Conservation (phyloP, 2,113 vertebrate genomes). For the Zonotrichia leucophrys region DNA sequence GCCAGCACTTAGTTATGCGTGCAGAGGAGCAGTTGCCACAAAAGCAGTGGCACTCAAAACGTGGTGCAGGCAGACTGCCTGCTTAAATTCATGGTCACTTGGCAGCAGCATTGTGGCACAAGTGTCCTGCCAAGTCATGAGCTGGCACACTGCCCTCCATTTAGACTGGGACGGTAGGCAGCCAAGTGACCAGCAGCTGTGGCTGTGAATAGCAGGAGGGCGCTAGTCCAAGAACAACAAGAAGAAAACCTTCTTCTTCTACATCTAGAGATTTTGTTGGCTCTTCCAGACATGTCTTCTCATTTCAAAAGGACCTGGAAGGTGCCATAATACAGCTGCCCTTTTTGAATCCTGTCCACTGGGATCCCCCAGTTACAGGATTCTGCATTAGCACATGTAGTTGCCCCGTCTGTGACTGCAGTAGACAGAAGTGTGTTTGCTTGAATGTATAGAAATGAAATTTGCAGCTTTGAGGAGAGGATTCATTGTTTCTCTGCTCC, state of each 20-base stretch:
- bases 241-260: constrained; percentile 21
- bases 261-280: not conserved
- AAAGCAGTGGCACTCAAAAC: constrained; percentile 13
- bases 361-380: not conserved
- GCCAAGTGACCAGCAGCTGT: constrained; percentile 74
- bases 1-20: not conserved
- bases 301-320: not conserved
- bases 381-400: not conserved
- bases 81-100: constrained; percentile 15
- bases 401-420: not conserved
- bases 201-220: constrained; percentile 58
- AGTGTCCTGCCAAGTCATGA: constrained; percentile 51
- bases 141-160: constrained; percentile 65
- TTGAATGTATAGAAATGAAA: not conserved
- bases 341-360: not conserved
- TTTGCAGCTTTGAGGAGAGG: not conserved
- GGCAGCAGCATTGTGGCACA: constrained; percentile 49
- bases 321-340: not conserved
- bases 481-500: not conserved
- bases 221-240: constrained; percentile 43
- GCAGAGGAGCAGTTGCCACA: not conserved
- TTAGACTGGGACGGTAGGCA: constrained; percentile 57
- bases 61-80: constrained; percentile 19
- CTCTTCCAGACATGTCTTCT: not conserved
- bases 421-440: not conserved